A percentile compares a stretch with the other conserved stretches of the same genome.
Evolutionary conservation across 2,797 vertebrate genomes (phyloP).

Genomic region (Myotis planiceps): DNA sequence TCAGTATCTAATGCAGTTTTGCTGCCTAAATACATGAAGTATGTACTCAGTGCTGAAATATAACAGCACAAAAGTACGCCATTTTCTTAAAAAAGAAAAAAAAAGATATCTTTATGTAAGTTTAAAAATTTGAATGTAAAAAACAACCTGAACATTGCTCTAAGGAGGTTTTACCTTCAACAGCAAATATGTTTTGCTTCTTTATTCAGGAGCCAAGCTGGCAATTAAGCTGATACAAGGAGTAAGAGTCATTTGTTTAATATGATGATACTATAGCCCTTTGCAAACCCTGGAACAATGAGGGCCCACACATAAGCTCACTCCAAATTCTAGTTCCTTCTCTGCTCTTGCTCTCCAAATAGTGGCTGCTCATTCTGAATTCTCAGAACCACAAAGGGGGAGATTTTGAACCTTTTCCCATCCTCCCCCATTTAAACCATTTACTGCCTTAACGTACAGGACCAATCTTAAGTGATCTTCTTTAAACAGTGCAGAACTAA

Average conservation of each 20-base stretch:
- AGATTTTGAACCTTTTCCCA: background rate
- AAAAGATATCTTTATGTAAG: background rate
- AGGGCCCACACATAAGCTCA: background rate
- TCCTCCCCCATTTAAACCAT: background rate
- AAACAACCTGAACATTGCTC: background rate
- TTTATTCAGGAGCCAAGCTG: slow-evolving; percentile 55
- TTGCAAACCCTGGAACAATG: slow-evolving; percentile 27
- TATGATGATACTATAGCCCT: background rate
- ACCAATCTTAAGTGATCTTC: background rate
- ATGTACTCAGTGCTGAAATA: background rate
- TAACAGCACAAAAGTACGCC: background rate
- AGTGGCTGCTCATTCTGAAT: background rate
- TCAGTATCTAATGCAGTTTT: slow-evolving; percentile 26
- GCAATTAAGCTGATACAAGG: slow-evolving; percentile 42
- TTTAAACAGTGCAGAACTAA: background rate
- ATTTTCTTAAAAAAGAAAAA: slow-evolving; percentile 31
- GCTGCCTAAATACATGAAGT: slow-evolving; percentile 23
- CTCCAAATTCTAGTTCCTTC: background rate
- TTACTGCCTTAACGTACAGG: background rate
- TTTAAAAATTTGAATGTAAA: background rate
- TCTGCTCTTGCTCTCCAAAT: background rate
- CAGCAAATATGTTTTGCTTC: slow-evolving; percentile 41
- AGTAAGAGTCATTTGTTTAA: slow-evolving; percentile 36
- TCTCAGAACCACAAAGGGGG: background rate
- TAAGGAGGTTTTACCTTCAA: slow-evolving; percentile 42